These are phyloP conservation scores for Plagodis dolabraria DNA, from an alignment of 2,888 invertebrate genomes.

Conservation along the genomic window DNA sequence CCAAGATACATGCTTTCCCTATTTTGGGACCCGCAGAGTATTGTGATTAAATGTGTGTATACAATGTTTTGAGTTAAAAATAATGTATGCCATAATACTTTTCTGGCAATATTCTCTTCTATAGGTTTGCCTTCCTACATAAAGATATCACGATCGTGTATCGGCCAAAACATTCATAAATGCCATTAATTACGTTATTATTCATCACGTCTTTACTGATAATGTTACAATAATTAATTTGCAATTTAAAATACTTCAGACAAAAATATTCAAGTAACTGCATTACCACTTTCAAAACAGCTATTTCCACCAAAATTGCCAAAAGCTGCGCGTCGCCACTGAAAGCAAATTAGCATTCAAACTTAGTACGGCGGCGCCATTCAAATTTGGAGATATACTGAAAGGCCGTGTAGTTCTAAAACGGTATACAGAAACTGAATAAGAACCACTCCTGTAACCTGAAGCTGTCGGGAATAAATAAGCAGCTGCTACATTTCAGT, in stretches of 20 bases:
- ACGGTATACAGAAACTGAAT: slow-evolving; percentile 47
- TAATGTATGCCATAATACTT: too few species aligned
- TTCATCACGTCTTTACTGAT: too few species aligned
- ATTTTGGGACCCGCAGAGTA: too few species aligned
- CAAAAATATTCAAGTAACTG: slow-evolving; percentile 9
- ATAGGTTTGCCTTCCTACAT: too few species aligned
- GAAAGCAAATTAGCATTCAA: slow-evolving; percentile 66
- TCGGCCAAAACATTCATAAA: too few species aligned
- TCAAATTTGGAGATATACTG: slow-evolving; percentile 65
- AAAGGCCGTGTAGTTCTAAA: slow-evolving; percentile 53
- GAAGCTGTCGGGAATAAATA: slow-evolving; percentile 44
- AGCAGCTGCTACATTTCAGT: slow-evolving; percentile 17
- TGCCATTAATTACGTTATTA: too few species aligned
- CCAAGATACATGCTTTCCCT: too few species aligned
- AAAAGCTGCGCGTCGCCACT: slow-evolving; percentile 40
- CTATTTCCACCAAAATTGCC: slow-evolving; percentile 38
- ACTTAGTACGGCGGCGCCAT: slow-evolving; percentile 58
- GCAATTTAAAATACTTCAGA: neutral
- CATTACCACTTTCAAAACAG: slow-evolving; percentile 16
- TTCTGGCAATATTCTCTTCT: too few species aligned
- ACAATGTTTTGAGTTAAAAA: too few species aligned
- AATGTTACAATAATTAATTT: neutral
- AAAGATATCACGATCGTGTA: too few species aligned
- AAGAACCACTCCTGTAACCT: slow-evolving; percentile 43
- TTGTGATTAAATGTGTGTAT: too few species aligned